Percentiles rank a stretch among this genome's conserved stretches.
Conservation (phyloP, 2,113 vertebrate species). For the Rattus rattus region DNA sequence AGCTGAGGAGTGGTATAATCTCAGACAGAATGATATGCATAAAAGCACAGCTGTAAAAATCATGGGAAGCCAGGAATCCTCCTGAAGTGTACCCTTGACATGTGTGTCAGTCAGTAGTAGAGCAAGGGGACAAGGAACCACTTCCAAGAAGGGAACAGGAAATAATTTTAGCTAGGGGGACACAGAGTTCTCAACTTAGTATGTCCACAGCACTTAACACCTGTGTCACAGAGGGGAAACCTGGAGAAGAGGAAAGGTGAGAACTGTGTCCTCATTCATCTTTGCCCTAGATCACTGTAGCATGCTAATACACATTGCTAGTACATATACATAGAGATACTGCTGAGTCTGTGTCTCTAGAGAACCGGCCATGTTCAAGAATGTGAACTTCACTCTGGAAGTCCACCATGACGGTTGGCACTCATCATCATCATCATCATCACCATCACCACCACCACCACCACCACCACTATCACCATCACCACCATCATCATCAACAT, state of each 20-base stretch:
- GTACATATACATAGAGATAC: too few relatives aligned
- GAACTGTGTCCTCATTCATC: neutral
- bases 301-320: neutral
- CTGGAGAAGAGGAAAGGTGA: neutral
- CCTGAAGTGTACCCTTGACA: neutral
- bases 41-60: constrained; percentile 19
- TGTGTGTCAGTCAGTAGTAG: neutral
- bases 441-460: too few relatives aligned
- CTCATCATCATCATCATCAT: too few relatives aligned
- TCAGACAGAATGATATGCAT: neutral
- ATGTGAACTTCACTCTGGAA: neutral
- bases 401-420: too few relatives aligned
- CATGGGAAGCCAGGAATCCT: neutral
- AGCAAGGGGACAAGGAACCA: neutral
- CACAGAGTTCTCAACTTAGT: neutral
- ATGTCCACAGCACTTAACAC: neutral
- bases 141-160: neutral
- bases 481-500: neutral
- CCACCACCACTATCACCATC: too few relatives aligned
- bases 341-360: neutral
- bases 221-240: neutral
- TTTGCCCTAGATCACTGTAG: neutral
- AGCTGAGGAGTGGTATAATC: constrained; percentile 8
- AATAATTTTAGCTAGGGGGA: neutral
- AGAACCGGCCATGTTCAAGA: neutral